These are phyloP conservation scores for Vireo griseus DNA, from an alignment of 2,797 vertebrate genomes.

Conservation along the genomic window DNA sequence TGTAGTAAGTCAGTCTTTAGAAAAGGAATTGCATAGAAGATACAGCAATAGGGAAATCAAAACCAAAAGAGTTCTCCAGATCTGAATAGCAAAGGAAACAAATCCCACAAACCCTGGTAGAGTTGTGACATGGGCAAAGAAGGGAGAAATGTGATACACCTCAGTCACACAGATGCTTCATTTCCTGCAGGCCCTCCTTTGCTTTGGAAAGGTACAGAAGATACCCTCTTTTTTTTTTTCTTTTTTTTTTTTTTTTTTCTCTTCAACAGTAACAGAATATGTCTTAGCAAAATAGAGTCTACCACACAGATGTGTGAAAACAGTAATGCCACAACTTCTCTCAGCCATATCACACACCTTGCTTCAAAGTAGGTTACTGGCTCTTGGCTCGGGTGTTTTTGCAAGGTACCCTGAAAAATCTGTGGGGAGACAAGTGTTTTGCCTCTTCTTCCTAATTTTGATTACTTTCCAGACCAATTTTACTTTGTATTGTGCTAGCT, in stretches of 20 bases:
- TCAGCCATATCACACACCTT: not conserved
- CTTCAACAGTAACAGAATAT: not conserved
- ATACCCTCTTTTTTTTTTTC: not conserved
- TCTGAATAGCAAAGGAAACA: slow-evolving; percentile 54
- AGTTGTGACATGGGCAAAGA: slow-evolving; percentile 11
- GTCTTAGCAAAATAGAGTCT: not conserved
- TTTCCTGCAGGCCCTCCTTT: not conserved
- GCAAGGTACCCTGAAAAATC: not conserved
- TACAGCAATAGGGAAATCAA: slow-evolving; percentile 81
- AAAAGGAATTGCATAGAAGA: slow-evolving; percentile 96
- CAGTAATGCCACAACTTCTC: not conserved
- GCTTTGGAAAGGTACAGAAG: not conserved
- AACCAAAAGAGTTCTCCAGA: slow-evolving; percentile 56
- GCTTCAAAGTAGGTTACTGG: not conserved
- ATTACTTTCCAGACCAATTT: slow-evolving; percentile 7
- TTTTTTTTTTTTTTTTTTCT: not conserved
- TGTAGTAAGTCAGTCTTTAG: slow-evolving; percentile 74
- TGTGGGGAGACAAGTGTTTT: not conserved
- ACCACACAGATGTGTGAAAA: not conserved
- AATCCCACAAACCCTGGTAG: slow-evolving; percentile 8
- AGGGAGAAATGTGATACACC: not conserved
- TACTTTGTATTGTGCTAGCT: not conserved
- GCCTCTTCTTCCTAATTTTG: not conserved
- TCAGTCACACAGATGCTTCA: not conserved
- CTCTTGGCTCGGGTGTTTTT: not conserved